phyloP scores from a whole-genome alignment of 2,888 invertebrate genomes.

The Synanthedon formicaeformis region DNA sequence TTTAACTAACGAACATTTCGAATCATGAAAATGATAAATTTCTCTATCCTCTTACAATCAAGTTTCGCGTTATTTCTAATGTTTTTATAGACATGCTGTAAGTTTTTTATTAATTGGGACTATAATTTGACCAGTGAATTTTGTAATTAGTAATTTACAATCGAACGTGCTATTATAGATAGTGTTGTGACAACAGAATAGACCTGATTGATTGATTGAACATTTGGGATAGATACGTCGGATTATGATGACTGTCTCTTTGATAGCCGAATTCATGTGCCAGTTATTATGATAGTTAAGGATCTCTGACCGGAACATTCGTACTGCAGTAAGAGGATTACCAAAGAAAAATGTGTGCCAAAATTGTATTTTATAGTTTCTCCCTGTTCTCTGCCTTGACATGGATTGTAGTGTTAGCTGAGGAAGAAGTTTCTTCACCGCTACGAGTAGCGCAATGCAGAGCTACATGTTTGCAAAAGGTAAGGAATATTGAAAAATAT shows the following conservation, averaged over 20 bases:
- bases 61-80: neutral
- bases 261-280: conserved; percentile 39
- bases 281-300: conserved; percentile 51
- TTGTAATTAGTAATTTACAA: neutral
- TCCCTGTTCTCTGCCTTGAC: conserved; percentile 54
- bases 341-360: conserved; percentile 71
- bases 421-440: conserved; percentile 78
- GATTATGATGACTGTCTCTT: conserved; percentile 39
- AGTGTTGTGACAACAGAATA: neutral
- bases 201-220: neutral
- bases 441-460: conserved; percentile 79
- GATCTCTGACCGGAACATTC: conserved; percentile 36
- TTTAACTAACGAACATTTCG: conserved; percentile 41
- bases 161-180: neutral
- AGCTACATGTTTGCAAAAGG: conserved; percentile 79
- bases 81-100: neutral
- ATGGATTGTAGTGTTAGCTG: conserved; percentile 67
- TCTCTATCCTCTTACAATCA: neutral
- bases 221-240: neutral
- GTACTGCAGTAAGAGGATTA: conserved; percentile 34
- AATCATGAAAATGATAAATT: conserved; percentile 38
- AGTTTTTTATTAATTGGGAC: neutral
- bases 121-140: neutral
- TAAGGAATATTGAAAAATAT: conserved; percentile 27
- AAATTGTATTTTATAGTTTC: conserved; percentile 68